Evolutionary conservation across 2,797 vertebrate species (phyloP).

Genomic region (Sphenodon punctatus): DNA sequence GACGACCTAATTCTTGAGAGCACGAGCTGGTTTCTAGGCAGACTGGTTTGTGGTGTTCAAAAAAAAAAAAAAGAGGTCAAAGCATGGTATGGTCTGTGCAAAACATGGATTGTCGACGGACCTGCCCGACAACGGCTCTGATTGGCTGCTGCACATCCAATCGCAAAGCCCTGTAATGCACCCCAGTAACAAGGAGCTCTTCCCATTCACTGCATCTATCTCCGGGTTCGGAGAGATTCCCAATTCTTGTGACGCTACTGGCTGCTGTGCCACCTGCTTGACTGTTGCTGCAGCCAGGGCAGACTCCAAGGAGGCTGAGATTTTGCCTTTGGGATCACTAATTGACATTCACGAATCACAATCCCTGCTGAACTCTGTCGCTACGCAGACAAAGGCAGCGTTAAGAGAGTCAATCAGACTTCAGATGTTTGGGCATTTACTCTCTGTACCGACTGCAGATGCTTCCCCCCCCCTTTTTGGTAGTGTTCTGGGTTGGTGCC

Average conservation of each 20-base stretch:
- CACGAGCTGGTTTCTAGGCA: slow-evolving; percentile 61
- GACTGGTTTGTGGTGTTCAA: slow-evolving; percentile 16
- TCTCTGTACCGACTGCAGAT: too few species aligned
- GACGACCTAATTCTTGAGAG: slow-evolving; percentile 67
- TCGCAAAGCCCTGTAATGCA: neutral
- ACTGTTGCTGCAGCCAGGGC: too few species aligned
- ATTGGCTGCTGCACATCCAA: slow-evolving; percentile 38
- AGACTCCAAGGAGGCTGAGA: too few species aligned
- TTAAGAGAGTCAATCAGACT: too few species aligned
- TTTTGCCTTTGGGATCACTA: too few species aligned
- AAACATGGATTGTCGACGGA: neutral
- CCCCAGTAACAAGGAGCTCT: neutral
- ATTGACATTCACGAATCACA: too few species aligned
- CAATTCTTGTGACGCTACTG: neutral
- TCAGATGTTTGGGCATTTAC: too few species aligned
- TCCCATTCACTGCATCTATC: neutral
- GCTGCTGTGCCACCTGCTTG: neutral
- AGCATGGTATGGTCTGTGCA: neutral
- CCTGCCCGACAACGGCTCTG: slow-evolving; percentile 36
- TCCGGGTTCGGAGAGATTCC: too few species aligned
- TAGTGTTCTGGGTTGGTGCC: too few species aligned
- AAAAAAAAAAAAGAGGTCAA: slow-evolving; percentile 1
- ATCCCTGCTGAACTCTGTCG: too few species aligned
- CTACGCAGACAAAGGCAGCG: too few species aligned
- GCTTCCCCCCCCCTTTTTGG: too few species aligned